Base-by-base conservation (phyloP, 2,113 vertebrate species). In the Hiodon tergisus region DNA sequence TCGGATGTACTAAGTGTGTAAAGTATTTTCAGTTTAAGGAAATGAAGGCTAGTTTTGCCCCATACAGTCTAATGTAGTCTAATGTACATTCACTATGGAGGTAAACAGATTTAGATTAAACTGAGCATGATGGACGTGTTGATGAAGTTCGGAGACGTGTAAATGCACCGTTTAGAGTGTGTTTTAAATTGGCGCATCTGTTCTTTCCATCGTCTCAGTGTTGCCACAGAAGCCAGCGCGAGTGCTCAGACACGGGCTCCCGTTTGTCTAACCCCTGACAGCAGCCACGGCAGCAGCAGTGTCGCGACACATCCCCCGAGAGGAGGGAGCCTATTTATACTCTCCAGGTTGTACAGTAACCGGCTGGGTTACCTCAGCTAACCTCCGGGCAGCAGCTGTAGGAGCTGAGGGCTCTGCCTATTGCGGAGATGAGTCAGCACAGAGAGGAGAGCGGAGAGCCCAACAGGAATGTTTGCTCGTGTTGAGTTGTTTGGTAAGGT, bases 261-360 rank as follows among this genome's bases (percentile, higher is more conserved):
- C 14, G 14, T 13, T 67, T 58, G 9, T 13, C 52, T 66, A 58
- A 66, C 73, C 54, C 31, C 53, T 67, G 53, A 66, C 63, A 50
- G 73, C 73, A 7, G 53, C n/a, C 58, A 67, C 46, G 16, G 9
- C 31, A n/a, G 53, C 65, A 59, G 4, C 65, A 8, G 31, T 31
- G 31, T 31, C 14, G 8, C 7, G 11, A 54, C 6, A 46, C 5
- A 54, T 31, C 55, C 72, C 53, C 73, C 62, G 53, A 17, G 62
- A 67, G 73, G 14, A 59, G n/a, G 73, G 14, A 59, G n/a, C 73
- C 73, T 68, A 67, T 75, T 75, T 68, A 75, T 75, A 67, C 68
- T 75, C 63, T 16, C 54, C 73, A 68, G 73, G 63, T 75, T 66
- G 73, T 75, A 75, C 73, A 68, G 73, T 75, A 75, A 57, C 73